phyloP scores from a whole-genome alignment of 37 sponge, comb jelly and placozoan species.

The Cladorhizidae sp. region DNA sequence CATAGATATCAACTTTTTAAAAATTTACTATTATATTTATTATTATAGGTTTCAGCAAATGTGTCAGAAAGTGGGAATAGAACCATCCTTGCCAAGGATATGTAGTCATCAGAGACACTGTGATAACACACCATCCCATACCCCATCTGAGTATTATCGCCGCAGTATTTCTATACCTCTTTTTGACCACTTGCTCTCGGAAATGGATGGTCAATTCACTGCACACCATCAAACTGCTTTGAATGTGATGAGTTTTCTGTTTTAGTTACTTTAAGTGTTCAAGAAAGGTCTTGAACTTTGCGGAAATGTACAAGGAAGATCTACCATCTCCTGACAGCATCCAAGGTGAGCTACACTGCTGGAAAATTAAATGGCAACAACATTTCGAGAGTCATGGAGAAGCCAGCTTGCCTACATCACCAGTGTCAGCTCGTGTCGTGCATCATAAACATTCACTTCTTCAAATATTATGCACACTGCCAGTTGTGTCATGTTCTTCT shows the following conservation, averaged over 20 bases:
- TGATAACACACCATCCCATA: too few species aligned
- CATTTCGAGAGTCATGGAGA: slow-evolving; percentile 22
- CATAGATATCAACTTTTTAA: too few species aligned
- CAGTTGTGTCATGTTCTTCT: slow-evolving; percentile 26
- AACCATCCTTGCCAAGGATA: neutral
- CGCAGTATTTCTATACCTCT: slow-evolving; percentile 41
- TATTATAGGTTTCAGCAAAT: too few species aligned
- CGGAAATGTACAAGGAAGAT: slow-evolving; percentile 27
- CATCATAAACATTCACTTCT: slow-evolving; percentile 17
- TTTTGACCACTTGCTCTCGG: slow-evolving; percentile 31
- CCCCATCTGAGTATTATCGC: too few species aligned
- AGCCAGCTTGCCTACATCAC: neutral
- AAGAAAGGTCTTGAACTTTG: neutral
- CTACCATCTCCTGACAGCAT: slow-evolving; percentile 1
- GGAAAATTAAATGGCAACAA: slow-evolving; percentile 32
- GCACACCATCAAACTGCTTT: slow-evolving; percentile 50
- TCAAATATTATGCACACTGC: slow-evolving; percentile 30
- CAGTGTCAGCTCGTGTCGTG: slow-evolving; percentile 3
- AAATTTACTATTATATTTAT: too few species aligned
- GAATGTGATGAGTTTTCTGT: slow-evolving; percentile 10
- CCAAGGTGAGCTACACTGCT: slow-evolving; percentile 35
- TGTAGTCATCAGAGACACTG: slow-evolving; percentile 25
- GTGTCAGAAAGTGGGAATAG: too few species aligned
- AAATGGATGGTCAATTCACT: slow-evolving; percentile 23
- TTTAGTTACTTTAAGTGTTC: slow-evolving; percentile 16